Conservation (phyloP, 2,113 vertebrate genomes). For the Oenanthe melanoleuca region DNA sequence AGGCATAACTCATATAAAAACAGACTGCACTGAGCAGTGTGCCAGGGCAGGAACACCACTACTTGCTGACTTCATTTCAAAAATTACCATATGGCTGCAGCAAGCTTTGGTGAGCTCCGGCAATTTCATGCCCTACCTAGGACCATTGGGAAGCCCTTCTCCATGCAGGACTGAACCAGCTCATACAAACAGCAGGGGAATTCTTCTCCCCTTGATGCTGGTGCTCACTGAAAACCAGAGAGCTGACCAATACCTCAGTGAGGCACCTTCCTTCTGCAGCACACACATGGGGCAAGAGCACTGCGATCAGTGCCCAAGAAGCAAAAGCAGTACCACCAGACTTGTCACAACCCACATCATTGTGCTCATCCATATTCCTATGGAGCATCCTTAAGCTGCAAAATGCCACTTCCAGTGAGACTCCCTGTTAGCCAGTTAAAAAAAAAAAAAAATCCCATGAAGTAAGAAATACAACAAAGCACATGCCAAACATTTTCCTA, state of each 20-base stretch:
- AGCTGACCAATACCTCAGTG: neutral
- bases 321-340: neutral
- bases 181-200: neutral
- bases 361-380: neutral
- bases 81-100: neutral
- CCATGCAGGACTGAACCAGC: neutral
- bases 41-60: neutral
- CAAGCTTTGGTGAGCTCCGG: neutral
- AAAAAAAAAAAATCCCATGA: neutral
- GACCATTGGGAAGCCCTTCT: neutral
- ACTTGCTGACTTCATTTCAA: neutral
- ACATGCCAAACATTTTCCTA: neutral
- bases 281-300: accelerated
- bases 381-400: neutral
- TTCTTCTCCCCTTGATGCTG: neutral
- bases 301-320: neutral
- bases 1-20: neutral
- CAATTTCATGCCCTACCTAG: neutral
- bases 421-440: neutral
- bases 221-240: neutral
- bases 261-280: neutral
- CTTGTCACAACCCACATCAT: neutral
- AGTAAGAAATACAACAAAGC: neutral
- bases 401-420: neutral
- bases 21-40: neutral